A percentile compares a stretch with the other conserved stretches of the same genome.
phyloP scores from a whole-genome alignment of 1,140 invertebrate genomes.

The Drosophila neocordata region DNA sequence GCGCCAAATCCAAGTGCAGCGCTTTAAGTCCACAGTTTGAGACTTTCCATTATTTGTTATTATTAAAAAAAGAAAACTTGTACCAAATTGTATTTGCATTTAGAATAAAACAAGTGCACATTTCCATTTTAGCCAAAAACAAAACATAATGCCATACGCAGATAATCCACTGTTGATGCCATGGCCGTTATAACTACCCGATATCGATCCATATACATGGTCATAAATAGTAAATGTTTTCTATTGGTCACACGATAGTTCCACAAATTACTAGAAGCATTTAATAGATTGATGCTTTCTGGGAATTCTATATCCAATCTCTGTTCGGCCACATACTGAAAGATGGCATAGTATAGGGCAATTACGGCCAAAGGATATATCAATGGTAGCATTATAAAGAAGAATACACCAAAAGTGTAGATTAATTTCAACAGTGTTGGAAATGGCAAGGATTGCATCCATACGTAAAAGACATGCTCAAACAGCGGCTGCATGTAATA shows the following conservation, averaged over 20 bases:
- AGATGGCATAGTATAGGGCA: slow-evolving; percentile 48
- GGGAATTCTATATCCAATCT: slow-evolving; percentile 28
- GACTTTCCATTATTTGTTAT: slow-evolving; percentile 1
- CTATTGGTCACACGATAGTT: slow-evolving; percentile 55
- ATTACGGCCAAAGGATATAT: slow-evolving; percentile 50
- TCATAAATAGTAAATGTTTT: slow-evolving; percentile 53
- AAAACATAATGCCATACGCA: slow-evolving; percentile 61
- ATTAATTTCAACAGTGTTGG: slow-evolving; percentile 56
- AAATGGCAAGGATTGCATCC: slow-evolving; percentile 66
- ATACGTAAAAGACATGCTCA: slow-evolving; percentile 52
- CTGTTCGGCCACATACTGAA: slow-evolving; percentile 47
- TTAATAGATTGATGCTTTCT: slow-evolving; percentile 40
- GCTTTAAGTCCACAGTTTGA: too few species aligned
- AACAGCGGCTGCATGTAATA: slow-evolving; percentile 68
- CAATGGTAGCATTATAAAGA: slow-evolving; percentile 58
- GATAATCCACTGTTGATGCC: slow-evolving; percentile 65
- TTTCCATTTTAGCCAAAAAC: slow-evolving; percentile 32
- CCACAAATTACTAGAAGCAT: slow-evolving; percentile 31
- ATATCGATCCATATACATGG: slow-evolving; percentile 67
- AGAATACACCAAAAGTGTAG: slow-evolving; percentile 49
- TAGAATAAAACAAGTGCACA: slow-evolving; percentile 17
- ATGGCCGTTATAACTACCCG: slow-evolving; percentile 58
- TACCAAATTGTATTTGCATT: too few species aligned
- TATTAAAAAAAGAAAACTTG: too few species aligned
- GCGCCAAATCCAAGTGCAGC: slow-evolving; percentile 53